phyloP scores from a whole-genome alignment of 1,140 invertebrate species.

The Ceratosolen fusciceps region DNA sequence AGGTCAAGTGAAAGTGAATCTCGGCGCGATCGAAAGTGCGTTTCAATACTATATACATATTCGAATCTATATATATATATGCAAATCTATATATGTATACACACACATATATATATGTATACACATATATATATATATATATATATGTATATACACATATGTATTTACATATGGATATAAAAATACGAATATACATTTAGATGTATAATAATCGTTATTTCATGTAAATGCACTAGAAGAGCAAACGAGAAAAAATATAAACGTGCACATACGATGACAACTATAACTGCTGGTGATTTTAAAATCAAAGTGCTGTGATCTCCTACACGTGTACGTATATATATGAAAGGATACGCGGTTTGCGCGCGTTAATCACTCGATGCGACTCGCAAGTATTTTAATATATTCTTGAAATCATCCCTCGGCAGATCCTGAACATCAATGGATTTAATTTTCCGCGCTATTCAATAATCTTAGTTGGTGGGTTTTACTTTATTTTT shows the following conservation, averaged over 20 bases:
- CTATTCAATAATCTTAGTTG: background rate
- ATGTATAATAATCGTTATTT: too few relatives aligned
- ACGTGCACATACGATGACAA: background rate
- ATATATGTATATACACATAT: background rate
- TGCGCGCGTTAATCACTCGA: background rate
- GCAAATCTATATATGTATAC: background rate
- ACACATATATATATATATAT: background rate
- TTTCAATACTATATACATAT: background rate
- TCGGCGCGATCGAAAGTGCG: slow-evolving; percentile 12
- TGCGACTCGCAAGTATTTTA: background rate
- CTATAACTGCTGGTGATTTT: slow-evolving; percentile 19
- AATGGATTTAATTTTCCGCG: background rate
- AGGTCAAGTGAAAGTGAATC: slow-evolving; percentile 38
- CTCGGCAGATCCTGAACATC: background rate
- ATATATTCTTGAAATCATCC: slow-evolving; percentile 9
- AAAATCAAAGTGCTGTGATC: slow-evolving; percentile 38
- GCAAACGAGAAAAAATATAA: background rate
- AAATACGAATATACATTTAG: background rate
- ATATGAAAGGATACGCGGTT: background rate
- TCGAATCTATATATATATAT: background rate
- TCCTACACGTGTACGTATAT: background rate
- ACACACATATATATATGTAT: background rate
- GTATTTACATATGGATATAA: background rate
- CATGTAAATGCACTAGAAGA: slow-evolving; percentile 3
- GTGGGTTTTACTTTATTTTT: background rate